Evolutionary conservation across 2,113 vertebrate genomes (phyloP).

Genomic region (Nerophis ophidion): DNA sequence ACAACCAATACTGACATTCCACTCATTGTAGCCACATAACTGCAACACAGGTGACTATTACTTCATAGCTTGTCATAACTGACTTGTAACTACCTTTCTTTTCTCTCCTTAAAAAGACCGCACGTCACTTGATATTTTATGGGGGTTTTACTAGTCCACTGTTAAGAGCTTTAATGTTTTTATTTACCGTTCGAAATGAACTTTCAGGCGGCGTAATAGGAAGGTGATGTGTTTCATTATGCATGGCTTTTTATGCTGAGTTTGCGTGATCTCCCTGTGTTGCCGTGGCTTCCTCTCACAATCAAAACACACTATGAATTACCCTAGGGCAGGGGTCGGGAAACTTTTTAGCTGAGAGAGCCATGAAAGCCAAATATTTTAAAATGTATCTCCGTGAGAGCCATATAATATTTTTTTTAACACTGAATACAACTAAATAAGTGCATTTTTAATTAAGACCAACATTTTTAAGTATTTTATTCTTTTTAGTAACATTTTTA

Average conservation of each 20-base stretch:
- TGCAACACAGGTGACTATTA: background rate
- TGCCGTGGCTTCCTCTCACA: background rate
- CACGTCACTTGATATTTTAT: background rate
- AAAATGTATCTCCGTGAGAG: no score
- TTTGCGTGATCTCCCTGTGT: background rate
- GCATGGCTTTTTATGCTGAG: background rate
- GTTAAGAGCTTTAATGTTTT: no score
- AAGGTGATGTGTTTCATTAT: background rate
- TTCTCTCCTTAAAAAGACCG: background rate
- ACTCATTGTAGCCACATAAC: background rate
- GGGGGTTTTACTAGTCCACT: background rate
- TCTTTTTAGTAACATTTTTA: no score
- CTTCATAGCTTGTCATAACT: slow-evolving; percentile 1
- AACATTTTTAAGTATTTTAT: no score
- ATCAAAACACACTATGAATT: background rate
- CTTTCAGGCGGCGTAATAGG: background rate
- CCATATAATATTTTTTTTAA: no score
- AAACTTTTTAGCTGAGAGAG: no score
- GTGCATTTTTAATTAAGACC: no score
- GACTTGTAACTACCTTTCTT: background rate
- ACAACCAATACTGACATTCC: slow-evolving; percentile 1
- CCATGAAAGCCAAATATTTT: no score
- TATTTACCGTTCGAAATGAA: background rate
- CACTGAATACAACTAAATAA: no score
- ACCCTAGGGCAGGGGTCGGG: background rate